Base-by-base conservation (phyloP, 2,888 invertebrate genomes). In the Drosophila monieri region DNA sequence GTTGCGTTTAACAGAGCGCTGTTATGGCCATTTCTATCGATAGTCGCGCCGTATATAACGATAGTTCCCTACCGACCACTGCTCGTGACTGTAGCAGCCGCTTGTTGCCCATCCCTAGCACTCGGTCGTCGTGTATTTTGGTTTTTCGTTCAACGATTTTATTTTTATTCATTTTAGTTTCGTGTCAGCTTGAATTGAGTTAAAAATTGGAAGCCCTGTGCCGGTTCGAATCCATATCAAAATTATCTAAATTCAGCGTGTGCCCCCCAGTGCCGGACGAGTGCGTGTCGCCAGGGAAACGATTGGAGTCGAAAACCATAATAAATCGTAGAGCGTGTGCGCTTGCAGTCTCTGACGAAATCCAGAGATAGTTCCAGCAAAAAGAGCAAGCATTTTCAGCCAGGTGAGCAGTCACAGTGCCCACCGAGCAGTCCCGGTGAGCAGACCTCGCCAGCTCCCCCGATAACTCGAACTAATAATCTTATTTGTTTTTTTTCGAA, bases 351-450 rank as follows among this genome's bases (percentile, higher is more conserved):
- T n/a, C 47, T 59, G 56, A 59, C 59, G 59, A 59, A 59, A 59
- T 55, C 37, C 35, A 25, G 35, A 25, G 59, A 35, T 27, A 51
- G 9, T 41, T 58, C 30, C 58, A 56, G 59, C 43, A 21, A 21
- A 30, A 44, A 25, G 27, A 46, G 54, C 14, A n/a, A 44, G 53
- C 35, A 35, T 27, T n/a, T 8, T 9, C 9, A 15, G 41, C 14
- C 15, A n/a, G n/a, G 32, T 59, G 52, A 25, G 39, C 12, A 41
- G n/a, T 21, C 43, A 21, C 60, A 61, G 60, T 61, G 60, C 47
- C 60, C 60, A 59, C 47, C 47, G 9, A 61, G 60, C 60, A 61
- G 60, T 61, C 47, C 60, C 60, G 60, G 60, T 30, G 60, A 61
- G 60, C 60, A 61, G 60, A 47, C 54, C 27, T 14, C 6, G 18